Percentiles rank a stretch among this genome's conserved stretches.
phyloP scores from a whole-genome alignment of 2,888 invertebrate species.

The Cataglyphis livida region DNA sequence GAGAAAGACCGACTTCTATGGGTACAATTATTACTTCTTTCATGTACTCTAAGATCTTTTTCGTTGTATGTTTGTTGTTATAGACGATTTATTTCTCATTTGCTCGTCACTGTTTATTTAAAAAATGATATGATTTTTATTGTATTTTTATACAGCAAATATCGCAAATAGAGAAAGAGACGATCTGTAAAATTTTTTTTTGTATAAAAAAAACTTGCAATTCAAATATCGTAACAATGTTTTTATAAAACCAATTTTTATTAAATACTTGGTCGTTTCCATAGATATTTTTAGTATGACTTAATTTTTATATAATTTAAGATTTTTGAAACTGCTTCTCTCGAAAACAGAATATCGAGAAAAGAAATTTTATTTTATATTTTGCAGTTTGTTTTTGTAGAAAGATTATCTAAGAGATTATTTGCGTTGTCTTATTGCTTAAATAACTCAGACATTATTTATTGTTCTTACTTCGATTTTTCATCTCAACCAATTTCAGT shows the following conservation, averaged over 20 bases:
- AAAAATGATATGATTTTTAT: not conserved
- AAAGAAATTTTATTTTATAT: not conserved
- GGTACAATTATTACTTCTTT: not conserved
- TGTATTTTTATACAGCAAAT: not conserved
- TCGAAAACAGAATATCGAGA: not conserved
- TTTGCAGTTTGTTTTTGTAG: not conserved
- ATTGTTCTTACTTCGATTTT: not conserved
- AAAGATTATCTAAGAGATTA: not conserved
- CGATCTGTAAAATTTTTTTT: not conserved
- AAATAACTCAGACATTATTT: not conserved
- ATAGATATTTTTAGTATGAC: not conserved
- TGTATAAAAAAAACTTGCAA: not conserved
- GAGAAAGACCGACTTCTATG: not conserved
- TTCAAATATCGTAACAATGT: not conserved
- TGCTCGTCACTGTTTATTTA: not conserved
- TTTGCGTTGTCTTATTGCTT: not conserved
- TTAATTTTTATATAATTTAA: not conserved
- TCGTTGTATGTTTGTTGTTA: not conserved
- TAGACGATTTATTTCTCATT: not conserved
- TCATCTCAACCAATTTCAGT: not conserved
- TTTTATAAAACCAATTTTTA: not conserved
- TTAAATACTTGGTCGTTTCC: constrained; percentile 3
- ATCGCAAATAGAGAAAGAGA: not conserved
- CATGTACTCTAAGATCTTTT: not conserved
- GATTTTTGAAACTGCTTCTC: not conserved